Conservation (phyloP, 2,113 vertebrate species). For the Menura novaehollandiae region DNA sequence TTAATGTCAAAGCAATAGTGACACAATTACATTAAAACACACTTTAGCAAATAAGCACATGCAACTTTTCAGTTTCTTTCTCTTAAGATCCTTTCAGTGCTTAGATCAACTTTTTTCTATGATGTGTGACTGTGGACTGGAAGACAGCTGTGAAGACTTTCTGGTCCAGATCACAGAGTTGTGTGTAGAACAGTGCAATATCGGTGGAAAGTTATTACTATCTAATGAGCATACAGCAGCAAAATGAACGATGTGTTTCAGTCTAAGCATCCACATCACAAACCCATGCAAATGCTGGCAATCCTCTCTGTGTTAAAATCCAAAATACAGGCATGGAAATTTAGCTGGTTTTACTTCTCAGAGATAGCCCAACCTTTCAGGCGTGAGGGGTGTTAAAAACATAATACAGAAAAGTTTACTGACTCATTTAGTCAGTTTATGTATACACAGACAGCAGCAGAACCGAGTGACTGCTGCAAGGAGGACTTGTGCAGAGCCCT, state of each 20-base stretch:
- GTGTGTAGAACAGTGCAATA: neutral
- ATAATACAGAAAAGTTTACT: neutral
- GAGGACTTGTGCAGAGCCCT: neutral
- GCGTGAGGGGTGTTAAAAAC: neutral
- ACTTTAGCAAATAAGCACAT: neutral
- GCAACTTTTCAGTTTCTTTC: neutral
- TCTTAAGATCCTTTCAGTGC: neutral
- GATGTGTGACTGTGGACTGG: neutral
- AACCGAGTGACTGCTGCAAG: neutral
- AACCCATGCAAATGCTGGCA: neutral
- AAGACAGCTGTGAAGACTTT: neutral
- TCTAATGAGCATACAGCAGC: neutral
- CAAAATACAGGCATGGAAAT: neutral
- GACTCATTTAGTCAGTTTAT: neutral
- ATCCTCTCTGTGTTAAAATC: neutral
- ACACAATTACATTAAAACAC: neutral
- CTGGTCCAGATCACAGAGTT: neutral
- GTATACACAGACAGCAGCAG: neutral
- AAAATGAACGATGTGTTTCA: neutral
- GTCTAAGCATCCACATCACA: neutral
- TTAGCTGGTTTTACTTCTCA: neutral
- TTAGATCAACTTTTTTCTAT: neutral
- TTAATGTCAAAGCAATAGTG: neutral
- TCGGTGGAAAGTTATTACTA: rapidly evolving
- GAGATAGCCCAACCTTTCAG: neutral